Evolutionary conservation across 1,140 invertebrate species (phyloP).

Genomic region (Drosophila sucinea): DNA sequence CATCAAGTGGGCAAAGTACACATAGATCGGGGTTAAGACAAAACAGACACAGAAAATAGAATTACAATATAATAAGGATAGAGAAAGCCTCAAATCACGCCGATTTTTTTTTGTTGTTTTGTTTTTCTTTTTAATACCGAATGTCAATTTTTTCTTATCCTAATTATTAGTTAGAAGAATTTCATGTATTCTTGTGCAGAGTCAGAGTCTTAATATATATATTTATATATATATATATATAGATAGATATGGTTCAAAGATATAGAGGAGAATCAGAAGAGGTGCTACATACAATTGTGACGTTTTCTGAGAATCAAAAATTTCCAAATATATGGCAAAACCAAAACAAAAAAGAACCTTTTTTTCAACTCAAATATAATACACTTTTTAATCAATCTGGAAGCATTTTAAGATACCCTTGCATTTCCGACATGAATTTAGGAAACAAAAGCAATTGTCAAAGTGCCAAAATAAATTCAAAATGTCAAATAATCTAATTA

Average conservation of each 20-base stretch:
- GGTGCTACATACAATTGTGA: background rate
- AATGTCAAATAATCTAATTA: no score
- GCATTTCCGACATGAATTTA: no score
- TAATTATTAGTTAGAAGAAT: conserved; percentile 21
- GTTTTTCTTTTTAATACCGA: conserved; percentile 38
- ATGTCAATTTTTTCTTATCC: conserved; percentile 72
- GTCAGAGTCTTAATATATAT: background rate
- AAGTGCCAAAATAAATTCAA: no score
- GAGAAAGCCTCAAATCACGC: conserved; percentile 12
- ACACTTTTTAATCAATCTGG: no score
- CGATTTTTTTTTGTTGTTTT: background rate
- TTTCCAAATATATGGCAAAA: background rate
- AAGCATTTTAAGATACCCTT: no score
- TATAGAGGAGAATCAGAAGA: background rate
- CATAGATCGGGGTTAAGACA: conserved; percentile 36
- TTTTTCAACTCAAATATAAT: no score
- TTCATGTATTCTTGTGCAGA: conserved; percentile 3
- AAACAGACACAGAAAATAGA: conserved; percentile 19
- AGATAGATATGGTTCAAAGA: background rate
- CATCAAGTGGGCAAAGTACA: conserved; percentile 31
- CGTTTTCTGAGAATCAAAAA: background rate
- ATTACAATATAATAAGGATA: conserved; percentile 29
- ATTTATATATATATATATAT: background rate
- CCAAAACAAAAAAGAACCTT: no score
- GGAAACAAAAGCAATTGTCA: no score